phyloP scores from a whole-genome alignment of 2,888 invertebrate species.

The Teleiodes luculella region DNA sequence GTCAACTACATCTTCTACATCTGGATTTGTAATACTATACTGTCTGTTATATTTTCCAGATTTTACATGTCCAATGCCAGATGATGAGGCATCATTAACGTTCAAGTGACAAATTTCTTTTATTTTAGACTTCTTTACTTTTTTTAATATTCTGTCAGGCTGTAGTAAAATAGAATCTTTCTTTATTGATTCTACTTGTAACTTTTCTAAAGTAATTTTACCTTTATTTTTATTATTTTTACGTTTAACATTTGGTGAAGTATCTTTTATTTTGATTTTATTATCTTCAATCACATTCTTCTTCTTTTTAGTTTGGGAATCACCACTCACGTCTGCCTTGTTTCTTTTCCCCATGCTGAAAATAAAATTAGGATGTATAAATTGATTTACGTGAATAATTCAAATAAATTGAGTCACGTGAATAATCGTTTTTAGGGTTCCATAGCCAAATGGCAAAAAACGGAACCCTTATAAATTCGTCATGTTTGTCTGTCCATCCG shows the following conservation, averaged over 20 bases:
- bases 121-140: background rate
- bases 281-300: background rate
- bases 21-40: background rate
- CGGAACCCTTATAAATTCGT: too few species aligned
- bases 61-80: background rate
- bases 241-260: background rate
- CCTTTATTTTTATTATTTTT: background rate
- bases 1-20: background rate
- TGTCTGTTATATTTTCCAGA: background rate
- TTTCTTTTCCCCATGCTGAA: conserved; percentile 15
- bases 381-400: too few species aligned
- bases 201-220: background rate
- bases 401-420: too few species aligned
- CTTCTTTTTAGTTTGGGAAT: background rate
- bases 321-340: background rate
- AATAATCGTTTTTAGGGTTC: too few species aligned
- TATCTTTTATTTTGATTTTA: background rate
- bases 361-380: background rate
- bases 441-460: too few species aligned
- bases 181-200: background rate
- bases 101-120: background rate
- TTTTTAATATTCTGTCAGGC: background rate
- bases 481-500: too few species aligned
- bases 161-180: background rate
- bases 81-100: background rate